phyloP scores from a whole-genome alignment of 2,797 vertebrate genomes.

The Notolepis coatsorum region DNA sequence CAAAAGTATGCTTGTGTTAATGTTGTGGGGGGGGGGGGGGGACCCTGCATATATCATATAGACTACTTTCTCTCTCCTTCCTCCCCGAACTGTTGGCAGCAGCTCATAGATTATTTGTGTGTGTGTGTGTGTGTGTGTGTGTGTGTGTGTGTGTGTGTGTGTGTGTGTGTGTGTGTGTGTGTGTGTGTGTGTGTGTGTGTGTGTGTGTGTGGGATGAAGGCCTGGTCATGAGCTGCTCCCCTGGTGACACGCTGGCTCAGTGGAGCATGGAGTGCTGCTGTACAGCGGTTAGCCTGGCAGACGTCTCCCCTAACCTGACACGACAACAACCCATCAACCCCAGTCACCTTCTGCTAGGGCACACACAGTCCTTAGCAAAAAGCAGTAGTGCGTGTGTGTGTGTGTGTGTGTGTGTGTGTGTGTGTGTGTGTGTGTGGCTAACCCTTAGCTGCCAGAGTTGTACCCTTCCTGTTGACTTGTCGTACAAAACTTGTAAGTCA shows the following conservation, averaged over 20 bases:
- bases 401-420: not conserved
- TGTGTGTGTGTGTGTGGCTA: too few relatives aligned
- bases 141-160: not conserved
- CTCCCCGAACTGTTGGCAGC: constrained; percentile 55
- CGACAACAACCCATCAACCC: constrained; percentile 40
- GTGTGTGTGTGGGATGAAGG: constrained; percentile 1
- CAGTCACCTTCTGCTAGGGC: constrained; percentile 26
- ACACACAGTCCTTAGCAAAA: too few relatives aligned
- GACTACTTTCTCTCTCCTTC: constrained; percentile 51
- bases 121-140: constrained; percentile 21
- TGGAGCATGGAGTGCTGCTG: constrained; percentile 44
- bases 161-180: not conserved
- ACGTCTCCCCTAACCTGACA: constrained; percentile 32
- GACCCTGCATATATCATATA: too few relatives aligned
- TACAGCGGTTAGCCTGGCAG: too few relatives aligned
- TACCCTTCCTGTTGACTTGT: too few relatives aligned
- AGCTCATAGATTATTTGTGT: constrained; percentile 37
- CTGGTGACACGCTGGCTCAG: constrained; percentile 46
- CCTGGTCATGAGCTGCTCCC: constrained; percentile 5
- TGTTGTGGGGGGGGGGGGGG: too few relatives aligned
- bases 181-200: constrained; percentile 10
- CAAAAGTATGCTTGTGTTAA: too few relatives aligned
- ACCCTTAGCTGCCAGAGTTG: too few relatives aligned
- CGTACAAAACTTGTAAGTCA: too few relatives aligned
- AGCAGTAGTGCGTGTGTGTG: too few relatives aligned